phyloP scores from a whole-genome alignment of 2,113 vertebrate genomes.

The Larimichthys crocea region DNA sequence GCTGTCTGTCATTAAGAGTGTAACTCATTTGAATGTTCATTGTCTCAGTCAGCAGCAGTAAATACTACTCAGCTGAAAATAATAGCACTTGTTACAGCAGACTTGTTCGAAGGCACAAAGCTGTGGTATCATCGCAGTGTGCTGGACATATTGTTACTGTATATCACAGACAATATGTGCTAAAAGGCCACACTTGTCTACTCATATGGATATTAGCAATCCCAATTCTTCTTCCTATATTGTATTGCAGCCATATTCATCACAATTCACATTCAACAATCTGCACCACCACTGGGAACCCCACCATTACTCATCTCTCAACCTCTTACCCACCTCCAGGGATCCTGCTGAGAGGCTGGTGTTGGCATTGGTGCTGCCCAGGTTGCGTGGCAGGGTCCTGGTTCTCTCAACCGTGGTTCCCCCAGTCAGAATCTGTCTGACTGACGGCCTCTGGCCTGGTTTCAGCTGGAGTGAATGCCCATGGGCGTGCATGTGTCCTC shows the following conservation, averaged over 20 bases:
- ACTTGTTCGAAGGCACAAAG: constrained; percentile 18
- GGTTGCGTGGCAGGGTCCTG: constrained; percentile 96
- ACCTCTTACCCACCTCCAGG: constrained; percentile 91
- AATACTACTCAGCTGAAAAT: constrained; percentile 52
- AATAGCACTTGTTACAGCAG: constrained; percentile 32
- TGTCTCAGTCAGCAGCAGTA: constrained; percentile 47
- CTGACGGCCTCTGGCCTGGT: constrained; percentile 88
- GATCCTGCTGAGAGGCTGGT: constrained; percentile 93
- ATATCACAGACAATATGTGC: neutral
- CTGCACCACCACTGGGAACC: constrained; percentile 1
- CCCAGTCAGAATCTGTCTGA: constrained; percentile 92
- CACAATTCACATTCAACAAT: constrained; percentile 2
- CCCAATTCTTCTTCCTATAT: neutral
- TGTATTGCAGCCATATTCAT: neutral
- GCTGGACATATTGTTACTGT: constrained; percentile 5
- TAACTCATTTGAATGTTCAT: constrained; percentile 49
- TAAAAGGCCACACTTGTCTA: neutral
- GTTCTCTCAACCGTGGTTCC: constrained; percentile 92
- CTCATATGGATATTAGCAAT: neutral
- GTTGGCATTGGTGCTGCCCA: constrained; percentile 90
- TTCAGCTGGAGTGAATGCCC: constrained; percentile 94
- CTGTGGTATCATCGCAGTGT: constrained; percentile 13
- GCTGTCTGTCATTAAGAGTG: constrained; percentile 54
- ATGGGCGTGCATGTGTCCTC: constrained; percentile 80
- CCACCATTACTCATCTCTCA: constrained; percentile 9